Evolutionary conservation across 2,888 invertebrate genomes (phyloP).

Genomic region (Rhagonycha fulva): DNA sequence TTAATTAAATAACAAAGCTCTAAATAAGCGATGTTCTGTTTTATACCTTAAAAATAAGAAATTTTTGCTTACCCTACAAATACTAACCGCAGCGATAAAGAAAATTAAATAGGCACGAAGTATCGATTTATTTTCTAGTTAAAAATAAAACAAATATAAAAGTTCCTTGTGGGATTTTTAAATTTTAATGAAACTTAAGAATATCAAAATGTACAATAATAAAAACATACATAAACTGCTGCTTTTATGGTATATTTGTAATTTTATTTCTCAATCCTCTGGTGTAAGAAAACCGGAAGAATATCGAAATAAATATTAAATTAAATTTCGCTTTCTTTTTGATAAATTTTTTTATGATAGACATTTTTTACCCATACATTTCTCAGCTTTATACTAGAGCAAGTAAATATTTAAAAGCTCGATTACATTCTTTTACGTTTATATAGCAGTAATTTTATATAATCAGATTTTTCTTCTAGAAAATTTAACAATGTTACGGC

Average conservation of each 20-base stretch:
- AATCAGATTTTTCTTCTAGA: neutral
- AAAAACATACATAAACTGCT: neutral
- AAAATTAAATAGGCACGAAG: neutral
- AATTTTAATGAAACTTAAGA: neutral
- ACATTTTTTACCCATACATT: neutral
- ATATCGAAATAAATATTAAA: neutral
- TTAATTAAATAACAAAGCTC: neutral
- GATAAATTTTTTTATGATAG: neutral
- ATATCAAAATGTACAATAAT: neutral
- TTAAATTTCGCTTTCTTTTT: neutral
- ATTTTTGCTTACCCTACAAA: neutral
- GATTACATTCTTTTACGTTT: neutral
- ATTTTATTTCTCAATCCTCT: neutral
- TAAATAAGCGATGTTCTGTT: neutral
- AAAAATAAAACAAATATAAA: neutral
- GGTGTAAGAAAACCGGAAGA: neutral
- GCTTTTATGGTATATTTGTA: neutral
- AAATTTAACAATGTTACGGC: neutral
- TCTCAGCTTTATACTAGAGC: neutral
- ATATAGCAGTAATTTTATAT: neutral
- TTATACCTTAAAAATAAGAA: neutral
- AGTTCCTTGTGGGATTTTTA: neutral
- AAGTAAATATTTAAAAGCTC: neutral
- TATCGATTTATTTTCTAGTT: neutral
- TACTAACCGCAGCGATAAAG: neutral